Conservation (phyloP, 2,888 invertebrate species). For the Calliphora vomitoria region DNA sequence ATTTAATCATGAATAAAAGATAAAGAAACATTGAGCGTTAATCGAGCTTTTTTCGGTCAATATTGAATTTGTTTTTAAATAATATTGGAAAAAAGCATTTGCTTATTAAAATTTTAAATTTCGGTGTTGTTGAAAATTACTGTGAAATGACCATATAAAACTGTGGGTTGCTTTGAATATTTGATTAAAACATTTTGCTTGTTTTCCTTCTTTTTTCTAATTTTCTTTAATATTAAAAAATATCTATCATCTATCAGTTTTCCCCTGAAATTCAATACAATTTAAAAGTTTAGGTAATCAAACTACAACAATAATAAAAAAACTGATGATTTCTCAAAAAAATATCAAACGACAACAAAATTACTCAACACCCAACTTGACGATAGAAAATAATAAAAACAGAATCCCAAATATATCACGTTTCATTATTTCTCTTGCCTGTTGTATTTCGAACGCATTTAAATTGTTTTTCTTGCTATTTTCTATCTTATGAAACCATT, state of each 20-base stretch:
- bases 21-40: no score
- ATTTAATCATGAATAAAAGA: no score
- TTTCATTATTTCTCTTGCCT: slow-evolving; percentile 29
- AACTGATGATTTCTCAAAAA: slow-evolving; percentile 1
- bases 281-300: slow-evolving; percentile 7
- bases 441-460: slow-evolving; percentile 4
- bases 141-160: no score
- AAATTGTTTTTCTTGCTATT: slow-evolving; percentile 9
- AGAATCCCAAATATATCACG: slow-evolving; percentile 56
- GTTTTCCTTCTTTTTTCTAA: no score
- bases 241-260: background rate
- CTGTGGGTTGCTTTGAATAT: no score
- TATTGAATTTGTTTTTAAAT: no score
- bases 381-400: background rate
- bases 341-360: background rate
- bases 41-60: no score
- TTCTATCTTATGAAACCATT: slow-evolving; percentile 5
- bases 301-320: background rate
- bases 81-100: no score
- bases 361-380: slow-evolving; percentile 40
- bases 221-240: background rate
- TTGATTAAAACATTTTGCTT: no score
- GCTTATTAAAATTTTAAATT: no score
- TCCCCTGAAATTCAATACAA: background rate
- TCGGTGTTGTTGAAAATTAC: no score